Conservation (phyloP, 2,888 invertebrate species). For the Dicyrtomina minuta region DNA sequence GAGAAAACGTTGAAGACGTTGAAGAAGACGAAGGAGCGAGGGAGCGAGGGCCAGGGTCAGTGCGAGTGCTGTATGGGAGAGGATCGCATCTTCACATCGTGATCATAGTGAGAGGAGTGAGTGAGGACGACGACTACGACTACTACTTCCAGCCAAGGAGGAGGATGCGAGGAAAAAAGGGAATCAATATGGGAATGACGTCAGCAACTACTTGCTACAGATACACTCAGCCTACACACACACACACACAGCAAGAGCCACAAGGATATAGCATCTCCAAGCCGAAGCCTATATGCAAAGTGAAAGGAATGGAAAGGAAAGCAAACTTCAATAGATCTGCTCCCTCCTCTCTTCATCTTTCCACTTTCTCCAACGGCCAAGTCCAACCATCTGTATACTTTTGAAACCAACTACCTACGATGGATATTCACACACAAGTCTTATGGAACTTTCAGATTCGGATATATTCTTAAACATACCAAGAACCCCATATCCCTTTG, state of each 20-base stretch:
- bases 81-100: too few species aligned
- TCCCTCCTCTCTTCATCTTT: slow-evolving; percentile 1
- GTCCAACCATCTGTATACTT: too few species aligned
- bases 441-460: too few species aligned
- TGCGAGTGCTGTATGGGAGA: too few species aligned
- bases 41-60: background rate
- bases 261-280: background rate
- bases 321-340: background rate
- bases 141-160: slow-evolving; percentile 4
- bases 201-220: slow-evolving; percentile 40
- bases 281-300: background rate
- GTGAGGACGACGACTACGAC: background rate
- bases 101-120: too few species aligned
- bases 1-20: background rate
- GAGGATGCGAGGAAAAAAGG: slow-evolving; percentile 26
- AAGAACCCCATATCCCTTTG: too few species aligned
- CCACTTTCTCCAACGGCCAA: background rate
- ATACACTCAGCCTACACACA: slow-evolving; percentile 36
- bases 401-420: too few species aligned
- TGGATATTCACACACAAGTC: too few species aligned
- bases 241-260: background rate
- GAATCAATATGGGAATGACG: slow-evolving; percentile 52
- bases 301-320: background rate
- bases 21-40: background rate
- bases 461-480: too few species aligned